Conservation (phyloP, 2,797 vertebrate genomes). For the Buphagus erythrorhynchus region DNA sequence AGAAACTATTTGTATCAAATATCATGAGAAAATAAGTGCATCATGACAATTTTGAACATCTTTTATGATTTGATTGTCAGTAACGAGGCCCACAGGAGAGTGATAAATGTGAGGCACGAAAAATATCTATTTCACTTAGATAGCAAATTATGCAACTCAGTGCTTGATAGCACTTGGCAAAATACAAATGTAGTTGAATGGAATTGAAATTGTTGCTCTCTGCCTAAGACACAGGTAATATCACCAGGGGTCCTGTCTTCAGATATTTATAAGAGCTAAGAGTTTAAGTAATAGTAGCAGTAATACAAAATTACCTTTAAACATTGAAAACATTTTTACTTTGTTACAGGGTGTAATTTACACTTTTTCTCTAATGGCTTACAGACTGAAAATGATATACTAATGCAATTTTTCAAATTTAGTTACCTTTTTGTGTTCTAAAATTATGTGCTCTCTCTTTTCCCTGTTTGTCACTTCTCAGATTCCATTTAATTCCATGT, state of each 20-base stretch:
- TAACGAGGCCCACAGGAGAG: conserved; percentile 84
- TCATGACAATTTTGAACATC: conserved; percentile 82
- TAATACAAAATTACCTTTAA: conserved; percentile 98
- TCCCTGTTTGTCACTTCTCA: conserved; percentile 81
- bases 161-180: conserved; percentile 88
- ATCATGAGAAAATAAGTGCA: conserved; percentile 81
- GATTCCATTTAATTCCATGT: conserved; percentile 79
- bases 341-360: conserved; percentile 87
- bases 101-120: conserved; percentile 85
- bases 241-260: conserved; percentile 93
- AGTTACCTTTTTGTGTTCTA: conserved; percentile 81
- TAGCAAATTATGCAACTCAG: conserved; percentile 83
- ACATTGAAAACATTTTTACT: conserved; percentile 91
- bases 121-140: conserved; percentile 84
- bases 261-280: conserved; percentile 96
- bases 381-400: conserved; percentile 82
- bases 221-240: conserved; percentile 92
- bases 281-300: conserved; percentile 95
- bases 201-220: conserved; percentile 93
- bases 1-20: conserved; percentile 81
- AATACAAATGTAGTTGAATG: conserved; percentile 95
- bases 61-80: conserved; percentile 82
- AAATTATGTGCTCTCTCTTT: conserved; percentile 81
- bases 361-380: conserved; percentile 84
- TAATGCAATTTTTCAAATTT: conserved; percentile 87